Evolutionary conservation across 1,140 invertebrate genomes (phyloP).

Genomic region (Lasioglossum albipes): DNA sequence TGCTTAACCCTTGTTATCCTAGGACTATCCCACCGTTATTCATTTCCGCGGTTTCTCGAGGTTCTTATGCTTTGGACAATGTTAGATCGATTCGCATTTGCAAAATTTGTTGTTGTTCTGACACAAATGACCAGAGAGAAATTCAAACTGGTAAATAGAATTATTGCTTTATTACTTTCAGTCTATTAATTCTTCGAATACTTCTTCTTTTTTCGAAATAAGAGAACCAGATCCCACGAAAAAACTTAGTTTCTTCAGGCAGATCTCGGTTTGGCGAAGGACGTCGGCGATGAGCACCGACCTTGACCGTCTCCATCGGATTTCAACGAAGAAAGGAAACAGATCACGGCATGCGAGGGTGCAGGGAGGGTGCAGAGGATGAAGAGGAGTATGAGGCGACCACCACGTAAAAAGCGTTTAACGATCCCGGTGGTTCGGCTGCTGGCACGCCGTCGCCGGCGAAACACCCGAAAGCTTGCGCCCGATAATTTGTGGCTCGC

Average conservation of each 20-base stretch:
- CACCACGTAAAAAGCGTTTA: conserved; percentile 59
- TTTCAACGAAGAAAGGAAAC: neutral
- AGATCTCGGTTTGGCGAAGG: neutral
- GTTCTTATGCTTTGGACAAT: too few species aligned
- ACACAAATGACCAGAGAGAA: too few species aligned
- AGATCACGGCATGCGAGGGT: too few species aligned
- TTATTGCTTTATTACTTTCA: too few species aligned
- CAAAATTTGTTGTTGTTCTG: too few species aligned
- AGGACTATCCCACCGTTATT: neutral
- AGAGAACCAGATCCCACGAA: too few species aligned
- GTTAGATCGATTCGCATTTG: too few species aligned
- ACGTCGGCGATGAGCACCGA: neutral
- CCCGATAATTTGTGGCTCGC: conserved; percentile 66
- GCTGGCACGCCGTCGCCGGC: conserved; percentile 49
- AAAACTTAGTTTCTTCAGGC: neutral
- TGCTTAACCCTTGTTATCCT: too few species aligned
- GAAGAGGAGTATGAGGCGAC: neutral
- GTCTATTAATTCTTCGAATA: too few species aligned
- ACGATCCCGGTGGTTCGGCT: conserved; percentile 53
- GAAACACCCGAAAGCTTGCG: conserved; percentile 62
- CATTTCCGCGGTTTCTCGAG: neutral
- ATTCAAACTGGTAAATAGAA: too few species aligned
- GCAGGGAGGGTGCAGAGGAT: neutral
- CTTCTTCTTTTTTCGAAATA: too few species aligned
- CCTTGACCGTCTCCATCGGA: neutral